A percentile compares a stretch with the other conserved stretches of the same genome.
Conservation (phyloP, 2,888 invertebrate species). For the Listrodromus nycthemerus region DNA sequence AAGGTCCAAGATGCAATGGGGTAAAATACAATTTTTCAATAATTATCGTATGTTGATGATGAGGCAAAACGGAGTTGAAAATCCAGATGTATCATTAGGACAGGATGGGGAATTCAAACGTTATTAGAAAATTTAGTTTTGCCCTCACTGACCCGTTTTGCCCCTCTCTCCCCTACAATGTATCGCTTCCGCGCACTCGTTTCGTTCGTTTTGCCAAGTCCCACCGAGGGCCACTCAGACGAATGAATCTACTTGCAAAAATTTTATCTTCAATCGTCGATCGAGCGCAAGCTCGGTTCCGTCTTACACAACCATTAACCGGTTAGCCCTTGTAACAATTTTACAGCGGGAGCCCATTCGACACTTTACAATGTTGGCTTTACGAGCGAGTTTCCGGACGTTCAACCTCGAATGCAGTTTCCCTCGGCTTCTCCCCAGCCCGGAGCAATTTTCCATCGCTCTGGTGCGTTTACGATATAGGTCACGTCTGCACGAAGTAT, state of each 20-base stretch:
- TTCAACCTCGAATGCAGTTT: constrained; percentile 33
- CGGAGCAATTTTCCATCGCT: constrained; percentile 36
- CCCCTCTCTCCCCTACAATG: no score
- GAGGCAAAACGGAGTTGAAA: no score
- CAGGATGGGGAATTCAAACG: no score
- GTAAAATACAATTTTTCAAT: no score
- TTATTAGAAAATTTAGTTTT: no score
- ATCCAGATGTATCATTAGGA: no score
- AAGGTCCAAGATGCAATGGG: no score
- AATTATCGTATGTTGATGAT: no score
- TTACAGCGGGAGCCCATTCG: constrained; percentile 57
- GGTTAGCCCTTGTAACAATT: constrained; percentile 47
- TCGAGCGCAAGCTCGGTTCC: constrained; percentile 24
- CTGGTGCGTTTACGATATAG: constrained; percentile 72
- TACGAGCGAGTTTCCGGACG: constrained; percentile 51
- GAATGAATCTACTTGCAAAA: constrained; percentile 61
- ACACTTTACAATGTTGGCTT: constrained; percentile 60
- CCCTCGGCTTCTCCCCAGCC: constrained; percentile 17
- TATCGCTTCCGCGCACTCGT: neutral
- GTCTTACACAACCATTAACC: constrained; percentile 45
- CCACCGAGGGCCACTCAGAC: constrained; percentile 62
- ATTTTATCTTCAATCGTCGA: constrained; percentile 61
- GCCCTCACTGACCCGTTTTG: no score
- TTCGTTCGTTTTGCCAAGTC: neutral
- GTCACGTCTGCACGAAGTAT: constrained; percentile 67